Percentiles rank a stretch among this genome's conserved stretches.
phyloP scores from a whole-genome alignment of 2,113 vertebrate genomes.

The Sorex araneus region DNA sequence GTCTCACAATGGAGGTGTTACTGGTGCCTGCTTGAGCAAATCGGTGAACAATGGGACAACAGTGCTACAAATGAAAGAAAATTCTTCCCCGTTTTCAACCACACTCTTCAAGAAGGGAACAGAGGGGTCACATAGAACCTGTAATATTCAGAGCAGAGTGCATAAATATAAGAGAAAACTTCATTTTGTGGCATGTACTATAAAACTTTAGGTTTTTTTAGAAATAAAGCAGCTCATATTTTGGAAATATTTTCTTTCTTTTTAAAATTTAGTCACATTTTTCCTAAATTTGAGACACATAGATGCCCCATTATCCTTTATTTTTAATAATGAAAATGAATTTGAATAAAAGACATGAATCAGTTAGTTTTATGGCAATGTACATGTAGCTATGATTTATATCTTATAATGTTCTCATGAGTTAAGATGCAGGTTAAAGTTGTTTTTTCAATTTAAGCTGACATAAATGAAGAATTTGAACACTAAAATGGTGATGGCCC shows the following conservation, averaged over 20 bases:
- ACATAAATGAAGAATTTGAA: constrained; percentile 32
- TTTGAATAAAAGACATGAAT: not conserved
- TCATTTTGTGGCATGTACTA: not conserved
- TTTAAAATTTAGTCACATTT: constrained; percentile 13
- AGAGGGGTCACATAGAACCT: not conserved
- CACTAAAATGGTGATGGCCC: not conserved
- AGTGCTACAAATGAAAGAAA: not conserved
- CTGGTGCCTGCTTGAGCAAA: no score
- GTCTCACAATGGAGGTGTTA: no score
- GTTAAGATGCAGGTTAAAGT: constrained; percentile 43
- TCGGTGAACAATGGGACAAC: no score
- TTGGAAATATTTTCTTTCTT: not conserved
- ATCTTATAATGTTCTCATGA: not conserved
- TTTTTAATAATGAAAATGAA: not conserved
- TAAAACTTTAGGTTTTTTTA: not conserved
- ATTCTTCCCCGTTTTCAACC: not conserved
- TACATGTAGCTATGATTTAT: not conserved
- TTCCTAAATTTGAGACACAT: constrained; percentile 11
- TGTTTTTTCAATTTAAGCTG: not conserved
- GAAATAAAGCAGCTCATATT: not conserved
- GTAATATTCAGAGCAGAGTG: not conserved
- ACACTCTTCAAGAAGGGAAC: not conserved
- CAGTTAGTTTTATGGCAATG: not conserved
- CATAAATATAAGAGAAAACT: not conserved
- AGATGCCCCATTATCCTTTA: not conserved